Percentiles rank a stretch among this genome's conserved stretches.
Evolutionary conservation across 2,113 vertebrate species (phyloP).

Genomic region (Mionectes macconnelli): DNA sequence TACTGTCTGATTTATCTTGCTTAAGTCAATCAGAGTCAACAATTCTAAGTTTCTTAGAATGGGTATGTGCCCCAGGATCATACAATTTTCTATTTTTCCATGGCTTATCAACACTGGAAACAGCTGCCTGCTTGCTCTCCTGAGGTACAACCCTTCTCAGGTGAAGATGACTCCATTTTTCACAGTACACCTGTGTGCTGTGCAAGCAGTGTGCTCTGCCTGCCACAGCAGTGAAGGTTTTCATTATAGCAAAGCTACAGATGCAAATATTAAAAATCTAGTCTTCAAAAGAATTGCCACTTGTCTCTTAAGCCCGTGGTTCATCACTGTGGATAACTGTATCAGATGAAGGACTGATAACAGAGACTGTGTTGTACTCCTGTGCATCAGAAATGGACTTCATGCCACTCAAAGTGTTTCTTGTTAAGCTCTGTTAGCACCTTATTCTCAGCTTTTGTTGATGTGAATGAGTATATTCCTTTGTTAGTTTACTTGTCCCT

Average conservation of each 20-base stretch:
- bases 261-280: background rate
- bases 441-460: background rate
- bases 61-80: background rate
- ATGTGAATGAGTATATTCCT: background rate
- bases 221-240: background rate
- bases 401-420: background rate
- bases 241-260: background rate
- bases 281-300: background rate
- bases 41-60: background rate
- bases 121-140: background rate
- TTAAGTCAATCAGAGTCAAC: background rate
- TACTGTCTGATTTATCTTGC: background rate
- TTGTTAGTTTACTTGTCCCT: background rate
- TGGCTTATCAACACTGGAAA: background rate
- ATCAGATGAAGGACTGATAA: background rate
- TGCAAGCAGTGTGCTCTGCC: background rate
- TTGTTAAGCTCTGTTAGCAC: background rate
- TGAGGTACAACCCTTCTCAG: background rate
- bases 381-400: background rate
- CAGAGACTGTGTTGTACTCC: background rate
- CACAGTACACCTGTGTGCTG: background rate
- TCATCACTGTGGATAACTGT: background rate
- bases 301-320: background rate
- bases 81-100: background rate
- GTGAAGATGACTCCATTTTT: background rate